Evolutionary conservation across 2,888 invertebrate genomes (phyloP).

Genomic region (Yponomeuta plumbellus): DNA sequence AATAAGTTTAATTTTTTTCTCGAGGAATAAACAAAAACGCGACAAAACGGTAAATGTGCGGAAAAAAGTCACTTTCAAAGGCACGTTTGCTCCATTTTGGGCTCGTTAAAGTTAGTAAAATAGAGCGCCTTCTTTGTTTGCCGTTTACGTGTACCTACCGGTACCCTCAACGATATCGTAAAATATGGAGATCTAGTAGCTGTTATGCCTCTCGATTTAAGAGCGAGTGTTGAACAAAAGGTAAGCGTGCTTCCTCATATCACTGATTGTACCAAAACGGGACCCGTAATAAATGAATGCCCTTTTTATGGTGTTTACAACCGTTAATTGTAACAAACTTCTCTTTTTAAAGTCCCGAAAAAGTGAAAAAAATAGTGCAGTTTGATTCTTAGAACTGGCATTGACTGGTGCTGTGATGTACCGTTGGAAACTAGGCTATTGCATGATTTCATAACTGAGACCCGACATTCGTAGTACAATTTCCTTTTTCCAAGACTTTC

Average conservation of each 20-base stretch:
- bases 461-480: too few relatives aligned
- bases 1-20: constrained; percentile 3
- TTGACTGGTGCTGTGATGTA: neutral
- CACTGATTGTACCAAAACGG: constrained; percentile 9
- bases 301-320: neutral
- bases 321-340: constrained; percentile 20
- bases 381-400: neutral
- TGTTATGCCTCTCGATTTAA: neutral
- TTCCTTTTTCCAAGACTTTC: too few relatives aligned
- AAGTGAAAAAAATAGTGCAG: neutral
- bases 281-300: neutral
- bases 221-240: neutral
- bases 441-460: too few relatives aligned
- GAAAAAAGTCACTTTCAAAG: constrained; percentile 27
- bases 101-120: constrained; percentile 51
- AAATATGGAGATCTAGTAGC: neutral
- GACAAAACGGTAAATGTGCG: constrained; percentile 23
- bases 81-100: constrained; percentile 42
- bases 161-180: neutral
- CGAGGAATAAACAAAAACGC: constrained; percentile 16
- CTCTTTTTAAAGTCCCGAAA: neutral
- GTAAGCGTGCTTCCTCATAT: too few relatives aligned
- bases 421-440: neutral
- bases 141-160: constrained; percentile 23
- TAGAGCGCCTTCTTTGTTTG: constrained; percentile 51